These are phyloP conservation scores for Lasioglossum zephyrum DNA, from an alignment of 2,888 invertebrate species.

Conservation along the genomic window DNA sequence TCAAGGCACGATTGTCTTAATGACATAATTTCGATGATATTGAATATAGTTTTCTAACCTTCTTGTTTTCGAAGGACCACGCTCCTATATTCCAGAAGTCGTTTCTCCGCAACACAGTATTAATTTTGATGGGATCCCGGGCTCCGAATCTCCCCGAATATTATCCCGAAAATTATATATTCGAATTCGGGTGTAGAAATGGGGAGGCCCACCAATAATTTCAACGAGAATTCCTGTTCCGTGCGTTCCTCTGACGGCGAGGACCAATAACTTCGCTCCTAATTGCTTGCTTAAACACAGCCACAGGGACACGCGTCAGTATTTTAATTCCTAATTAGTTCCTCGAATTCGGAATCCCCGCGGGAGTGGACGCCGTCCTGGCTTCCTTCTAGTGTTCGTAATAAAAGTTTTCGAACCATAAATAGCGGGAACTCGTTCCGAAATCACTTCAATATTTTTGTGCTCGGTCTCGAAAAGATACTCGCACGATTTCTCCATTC, in stretches of 20 bases:
- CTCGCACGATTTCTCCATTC: background rate
- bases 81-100: slow-evolving; percentile 1
- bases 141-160: background rate
- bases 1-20: no score
- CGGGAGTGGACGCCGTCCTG: background rate
- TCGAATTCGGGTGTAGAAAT: slow-evolving; percentile 11
- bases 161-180: background rate
- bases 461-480: background rate
- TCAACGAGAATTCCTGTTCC: slow-evolving; percentile 14
- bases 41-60: no score
- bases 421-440: background rate
- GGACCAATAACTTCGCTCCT: slow-evolving; percentile 21
- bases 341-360: background rate
- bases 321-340: slow-evolving; percentile 30
- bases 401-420: slow-evolving; percentile 15
- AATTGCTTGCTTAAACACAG: slow-evolving; percentile 16
- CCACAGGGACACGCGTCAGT: background rate
- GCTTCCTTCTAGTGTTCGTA: slow-evolving; percentile 6
- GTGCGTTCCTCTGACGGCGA: background rate
- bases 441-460: background rate
- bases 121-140: background rate
- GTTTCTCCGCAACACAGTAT: background rate
- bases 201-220: slow-evolving; percentile 16
- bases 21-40: no score
- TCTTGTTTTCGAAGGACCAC: background rate